These are phyloP conservation scores for Hypolimnas misippus DNA, from an alignment of 2,888 invertebrate species.

Conservation along the genomic window DNA sequence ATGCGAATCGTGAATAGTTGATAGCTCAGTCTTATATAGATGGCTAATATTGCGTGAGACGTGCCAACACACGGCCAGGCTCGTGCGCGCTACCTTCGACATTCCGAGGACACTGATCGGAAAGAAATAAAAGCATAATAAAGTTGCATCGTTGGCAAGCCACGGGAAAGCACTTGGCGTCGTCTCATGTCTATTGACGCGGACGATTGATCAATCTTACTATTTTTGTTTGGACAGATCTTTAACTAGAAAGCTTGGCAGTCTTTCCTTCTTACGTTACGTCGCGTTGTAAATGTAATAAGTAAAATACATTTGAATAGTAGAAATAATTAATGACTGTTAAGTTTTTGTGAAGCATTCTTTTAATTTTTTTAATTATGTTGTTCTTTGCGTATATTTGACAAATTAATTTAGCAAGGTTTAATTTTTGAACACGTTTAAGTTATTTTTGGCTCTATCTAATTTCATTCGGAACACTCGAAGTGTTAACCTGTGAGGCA, in stretches of 20 bases:
- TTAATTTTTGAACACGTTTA: background rate
- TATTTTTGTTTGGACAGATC: slow-evolving; percentile 48
- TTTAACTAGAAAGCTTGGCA: slow-evolving; percentile 29
- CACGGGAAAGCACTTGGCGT: slow-evolving; percentile 63
- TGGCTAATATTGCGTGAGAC: slow-evolving; percentile 20
- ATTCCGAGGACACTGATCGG: slow-evolving; percentile 15
- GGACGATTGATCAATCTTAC: slow-evolving; percentile 62
- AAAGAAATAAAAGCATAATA: slow-evolving; percentile 42
- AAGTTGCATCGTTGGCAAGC: slow-evolving; percentile 52
- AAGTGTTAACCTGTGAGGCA: slow-evolving; percentile 52
- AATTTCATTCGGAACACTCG: slow-evolving; percentile 44
- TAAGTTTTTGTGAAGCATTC: background rate
- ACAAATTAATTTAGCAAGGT: background rate
- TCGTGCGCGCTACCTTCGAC: slow-evolving; percentile 12
- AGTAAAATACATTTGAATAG: slow-evolving; percentile 6
- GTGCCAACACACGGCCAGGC: background rate
- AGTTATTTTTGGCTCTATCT: slow-evolving; percentile 40
- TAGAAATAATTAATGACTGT: background rate
- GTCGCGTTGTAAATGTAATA: slow-evolving; percentile 8
- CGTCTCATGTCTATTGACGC: slow-evolving; percentile 56
- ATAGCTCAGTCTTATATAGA: slow-evolving; percentile 4
- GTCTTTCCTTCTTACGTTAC: slow-evolving; percentile 13
- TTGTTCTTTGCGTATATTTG: no score
- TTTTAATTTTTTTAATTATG: background rate
- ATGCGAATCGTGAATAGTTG: slow-evolving; percentile 37